Base-by-base conservation (phyloP, 2,888 invertebrate genomes). In the Hirtodrosophila trivittata region DNA sequence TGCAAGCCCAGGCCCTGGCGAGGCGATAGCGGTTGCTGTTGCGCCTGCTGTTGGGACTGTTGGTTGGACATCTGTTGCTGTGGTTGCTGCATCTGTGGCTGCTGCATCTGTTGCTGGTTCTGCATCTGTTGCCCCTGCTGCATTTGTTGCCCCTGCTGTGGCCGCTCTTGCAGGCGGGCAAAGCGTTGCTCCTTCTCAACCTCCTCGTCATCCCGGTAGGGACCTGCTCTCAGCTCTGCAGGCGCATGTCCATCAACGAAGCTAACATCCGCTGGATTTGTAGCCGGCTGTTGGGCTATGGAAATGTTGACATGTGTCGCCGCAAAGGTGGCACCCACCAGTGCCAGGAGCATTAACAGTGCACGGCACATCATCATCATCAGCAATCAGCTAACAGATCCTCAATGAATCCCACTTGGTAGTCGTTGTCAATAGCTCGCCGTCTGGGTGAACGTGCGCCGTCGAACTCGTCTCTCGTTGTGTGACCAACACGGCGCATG, bases 211-310 rank as follows among this genome's bases (percentile, higher is more conserved):
- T 4, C 28, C 25, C 73, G 64, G 35, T 71, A 38, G 7, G 87
- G 88, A 13, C 87, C 88, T 3, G 88, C 87, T 21, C 67, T 70
- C 32, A 87, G 73, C 10, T 90, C 90, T 1, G 82, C 85, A 0
- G 90, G 87, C 7, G 89, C 88, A 21, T 50, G 86, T n/a, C 88
- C 89, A 45, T 89, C 85, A 13, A 92, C 83, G 76, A 92, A 92
- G 13, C 91, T 92, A 7, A 93, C 92, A 66, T 92, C 92, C 3
- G 92, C 93, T 4, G 93, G 92, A 89, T 91, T 92, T 28, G 77
- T 77, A 26, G 76, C 68, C 37, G 82, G 72, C 13, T 86, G 77
- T 43, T 87, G 82, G 47, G 80, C 84, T 47, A 90, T 87, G 18
- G 89, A 84, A 28, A 89, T 81, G 54, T 89, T 88, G 10, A 89